These are phyloP conservation scores for Pipra filicauda DNA, from an alignment of 2,113 vertebrate species.

Conservation along the genomic window DNA sequence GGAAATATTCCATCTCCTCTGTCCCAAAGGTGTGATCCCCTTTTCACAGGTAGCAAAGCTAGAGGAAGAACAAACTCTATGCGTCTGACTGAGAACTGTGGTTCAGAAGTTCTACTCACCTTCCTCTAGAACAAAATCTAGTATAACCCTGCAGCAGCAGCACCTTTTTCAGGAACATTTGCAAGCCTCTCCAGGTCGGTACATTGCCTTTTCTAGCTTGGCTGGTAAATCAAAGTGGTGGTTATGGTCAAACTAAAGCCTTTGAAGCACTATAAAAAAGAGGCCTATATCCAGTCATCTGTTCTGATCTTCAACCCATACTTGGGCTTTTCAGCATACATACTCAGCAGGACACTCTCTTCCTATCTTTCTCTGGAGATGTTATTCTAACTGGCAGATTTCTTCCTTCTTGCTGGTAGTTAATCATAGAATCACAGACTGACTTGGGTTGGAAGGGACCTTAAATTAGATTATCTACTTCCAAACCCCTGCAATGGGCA, in stretches of 20 bases:
- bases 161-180: not conserved
- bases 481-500: too few relatives aligned
- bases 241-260: not conserved
- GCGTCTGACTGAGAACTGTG: not conserved
- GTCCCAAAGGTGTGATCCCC: not conserved
- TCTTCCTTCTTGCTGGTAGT: not conserved
- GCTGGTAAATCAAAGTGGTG: not conserved
- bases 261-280: not conserved
- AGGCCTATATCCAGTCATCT: not conserved
- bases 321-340: not conserved
- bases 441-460: not conserved
- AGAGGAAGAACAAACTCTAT: not conserved
- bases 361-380: not conserved
- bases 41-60: not conserved
- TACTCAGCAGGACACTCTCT: not conserved
- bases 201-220: not conserved
- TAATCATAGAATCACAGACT: not conserved
- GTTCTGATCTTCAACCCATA: not conserved
- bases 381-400: not conserved
- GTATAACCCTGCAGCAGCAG: not conserved
- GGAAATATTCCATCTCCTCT: not conserved
- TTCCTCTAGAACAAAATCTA: not conserved
- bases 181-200: not conserved
- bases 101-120: not conserved
- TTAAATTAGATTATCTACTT: not conserved